Conservation (phyloP, 2,888 invertebrate genomes). For the Lacanobia wlatinum region DNA sequence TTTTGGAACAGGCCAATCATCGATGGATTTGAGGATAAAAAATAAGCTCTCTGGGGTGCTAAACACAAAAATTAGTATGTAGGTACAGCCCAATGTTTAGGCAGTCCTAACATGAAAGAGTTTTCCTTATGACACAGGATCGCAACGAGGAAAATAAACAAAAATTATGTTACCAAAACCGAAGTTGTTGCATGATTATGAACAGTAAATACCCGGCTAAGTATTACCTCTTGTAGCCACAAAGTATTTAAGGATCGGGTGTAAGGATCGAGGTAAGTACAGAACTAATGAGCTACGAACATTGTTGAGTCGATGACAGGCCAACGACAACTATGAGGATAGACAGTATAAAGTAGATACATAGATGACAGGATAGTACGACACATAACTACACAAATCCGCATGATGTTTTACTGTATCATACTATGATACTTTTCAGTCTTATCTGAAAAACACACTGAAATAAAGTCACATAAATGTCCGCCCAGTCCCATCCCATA, state of each 20-base stretch:
- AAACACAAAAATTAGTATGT: neutral
- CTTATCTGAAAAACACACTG: neutral
- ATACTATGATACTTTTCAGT: neutral
- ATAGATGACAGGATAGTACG: no score
- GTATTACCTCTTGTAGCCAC: neutral
- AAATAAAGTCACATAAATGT: constrained; percentile 20
- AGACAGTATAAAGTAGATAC: neutral
- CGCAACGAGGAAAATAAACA: constrained; percentile 7
- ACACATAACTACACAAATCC: neutral
- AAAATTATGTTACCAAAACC: constrained; percentile 1
- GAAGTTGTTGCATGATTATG: neutral
- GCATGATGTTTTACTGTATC: neutral
- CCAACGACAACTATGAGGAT: neutral
- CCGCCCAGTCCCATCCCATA: constrained; percentile 15
- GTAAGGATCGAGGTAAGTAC: constrained; percentile 8
- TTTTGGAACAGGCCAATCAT: neutral
- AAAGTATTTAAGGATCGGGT: neutral
- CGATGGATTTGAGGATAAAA: neutral
- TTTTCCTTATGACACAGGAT: neutral
- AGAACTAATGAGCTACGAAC: neutral
- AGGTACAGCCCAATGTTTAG: neutral
- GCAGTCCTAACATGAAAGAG: neutral
- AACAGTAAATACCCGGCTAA: constrained; percentile 7
- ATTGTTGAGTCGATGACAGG: constrained; percentile 18
- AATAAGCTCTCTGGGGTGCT: neutral